Conservation (phyloP, 2,113 vertebrate genomes). For the Tenebrosternarchus preto region DNA sequence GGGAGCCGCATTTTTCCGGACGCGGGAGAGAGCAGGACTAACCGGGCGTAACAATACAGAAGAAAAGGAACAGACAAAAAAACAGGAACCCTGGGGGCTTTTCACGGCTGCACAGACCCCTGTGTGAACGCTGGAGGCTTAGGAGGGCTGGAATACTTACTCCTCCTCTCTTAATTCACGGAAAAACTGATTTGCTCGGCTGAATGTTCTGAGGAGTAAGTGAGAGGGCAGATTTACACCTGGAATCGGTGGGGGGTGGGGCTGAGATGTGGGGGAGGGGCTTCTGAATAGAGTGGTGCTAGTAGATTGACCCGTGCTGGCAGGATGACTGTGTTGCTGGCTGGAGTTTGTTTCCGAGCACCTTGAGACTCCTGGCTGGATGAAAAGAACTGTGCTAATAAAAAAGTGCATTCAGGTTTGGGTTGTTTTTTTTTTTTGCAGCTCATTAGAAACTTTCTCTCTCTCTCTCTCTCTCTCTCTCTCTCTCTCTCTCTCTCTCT, state of each 20-base stretch:
- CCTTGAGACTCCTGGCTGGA: constrained; percentile 49
- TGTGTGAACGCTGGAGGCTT: constrained; percentile 47
- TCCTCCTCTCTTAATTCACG: constrained; percentile 41
- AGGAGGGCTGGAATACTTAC: constrained; percentile 47
- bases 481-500: neutral
- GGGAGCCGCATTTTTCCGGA: no score
- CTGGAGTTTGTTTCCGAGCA: constrained; percentile 51
- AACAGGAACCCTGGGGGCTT: constrained; percentile 12
- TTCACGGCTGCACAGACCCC: no score
- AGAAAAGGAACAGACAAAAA: neutral
- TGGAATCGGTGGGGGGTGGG: constrained; percentile 52
- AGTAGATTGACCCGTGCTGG: constrained; percentile 57
- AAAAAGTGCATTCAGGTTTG: constrained; percentile 61
- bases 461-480: neutral
- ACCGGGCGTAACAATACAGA: neutral
- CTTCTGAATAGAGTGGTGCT: constrained; percentile 48
- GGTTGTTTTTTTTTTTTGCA: constrained; percentile 54
- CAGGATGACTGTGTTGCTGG: constrained; percentile 62
- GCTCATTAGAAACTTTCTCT: constrained; percentile 56
- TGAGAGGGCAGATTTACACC: constrained; percentile 55
- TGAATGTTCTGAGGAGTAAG: constrained; percentile 29
- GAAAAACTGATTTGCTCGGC: constrained; percentile 27
- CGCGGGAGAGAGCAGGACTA: no score
- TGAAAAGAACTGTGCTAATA: constrained; percentile 57
- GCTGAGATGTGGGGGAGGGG: constrained; percentile 34